A percentile compares a stretch with the other conserved stretches of the same genome.
Evolutionary conservation across 2,113 vertebrate species (phyloP).

Genomic region (Cynoglossus semilaevis): DNA sequence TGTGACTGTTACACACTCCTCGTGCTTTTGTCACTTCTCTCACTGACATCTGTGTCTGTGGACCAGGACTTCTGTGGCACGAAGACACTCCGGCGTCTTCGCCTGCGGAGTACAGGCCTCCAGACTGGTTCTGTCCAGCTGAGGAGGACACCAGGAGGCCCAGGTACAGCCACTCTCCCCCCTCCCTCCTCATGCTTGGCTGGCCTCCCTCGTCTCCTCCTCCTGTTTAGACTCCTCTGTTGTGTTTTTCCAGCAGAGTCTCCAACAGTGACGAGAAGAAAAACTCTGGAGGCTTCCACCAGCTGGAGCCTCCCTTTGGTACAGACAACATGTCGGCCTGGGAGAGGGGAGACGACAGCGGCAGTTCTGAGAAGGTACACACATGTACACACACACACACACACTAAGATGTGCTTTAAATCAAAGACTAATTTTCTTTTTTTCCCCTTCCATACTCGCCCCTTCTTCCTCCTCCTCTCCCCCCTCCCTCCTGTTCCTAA

Average conservation of each 20-base stretch:
- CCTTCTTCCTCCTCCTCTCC: background rate
- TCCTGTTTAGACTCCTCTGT: background rate
- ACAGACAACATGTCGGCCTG: conserved; percentile 61
- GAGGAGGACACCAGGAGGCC: conserved; percentile 10
- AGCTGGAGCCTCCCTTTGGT: conserved; percentile 63
- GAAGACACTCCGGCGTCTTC: conserved; percentile 26
- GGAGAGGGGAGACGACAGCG: conserved; percentile 56
- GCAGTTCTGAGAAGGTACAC: conserved; percentile 69
- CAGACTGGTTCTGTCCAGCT: conserved; percentile 37
- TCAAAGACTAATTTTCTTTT: too few relatives aligned
- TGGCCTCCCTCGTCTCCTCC: too few relatives aligned
- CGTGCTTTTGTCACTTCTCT: too few relatives aligned
- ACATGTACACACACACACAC: conserved; percentile 13
- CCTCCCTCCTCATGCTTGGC: too few relatives aligned
- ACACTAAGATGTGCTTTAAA: background rate
- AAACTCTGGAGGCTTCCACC: conserved; percentile 43
- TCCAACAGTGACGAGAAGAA: conserved; percentile 54
- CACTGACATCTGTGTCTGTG: too few relatives aligned
- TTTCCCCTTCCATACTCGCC: background rate
- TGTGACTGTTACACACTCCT: too few relatives aligned
- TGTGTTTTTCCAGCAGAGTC: conserved; percentile 40
- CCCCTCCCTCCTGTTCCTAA: too few relatives aligned
- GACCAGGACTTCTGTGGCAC: conserved; percentile 67
- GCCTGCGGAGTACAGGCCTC: conserved; percentile 46
- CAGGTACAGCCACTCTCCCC: conserved; percentile 28